phyloP scores from a whole-genome alignment of 2,113 vertebrate genomes.

The Halcyon senegalensis region DNA sequence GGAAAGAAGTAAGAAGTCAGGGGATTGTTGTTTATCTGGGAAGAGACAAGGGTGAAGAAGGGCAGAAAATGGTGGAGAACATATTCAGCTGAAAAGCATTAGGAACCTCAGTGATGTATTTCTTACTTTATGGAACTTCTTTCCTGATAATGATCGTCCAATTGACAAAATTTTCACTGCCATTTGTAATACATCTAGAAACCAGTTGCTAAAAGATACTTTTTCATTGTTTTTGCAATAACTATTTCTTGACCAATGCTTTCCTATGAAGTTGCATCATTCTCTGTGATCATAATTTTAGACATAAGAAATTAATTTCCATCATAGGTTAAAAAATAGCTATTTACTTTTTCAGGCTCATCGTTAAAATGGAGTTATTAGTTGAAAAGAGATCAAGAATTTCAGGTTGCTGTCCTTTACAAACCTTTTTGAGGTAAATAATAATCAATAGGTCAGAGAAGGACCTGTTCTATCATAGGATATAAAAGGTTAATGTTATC shows the following conservation, averaged over 20 bases:
- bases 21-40: neutral
- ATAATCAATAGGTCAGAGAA: neutral
- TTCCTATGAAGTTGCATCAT: neutral
- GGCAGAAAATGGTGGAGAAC: neutral
- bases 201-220: neutral
- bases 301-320: neutral
- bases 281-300: neutral
- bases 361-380: neutral
- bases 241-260: neutral
- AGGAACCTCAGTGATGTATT: neutral
- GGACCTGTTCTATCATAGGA: neutral
- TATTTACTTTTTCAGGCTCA: neutral
- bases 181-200: neutral
- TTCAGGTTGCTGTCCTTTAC: neutral
- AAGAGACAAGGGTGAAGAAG: neutral
- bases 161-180: neutral
- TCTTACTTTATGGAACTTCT: neutral
- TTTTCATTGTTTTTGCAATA: neutral
- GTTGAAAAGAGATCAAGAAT: neutral
- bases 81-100: neutral
- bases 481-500: slow-evolving; percentile 16
- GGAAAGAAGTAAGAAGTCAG: neutral
- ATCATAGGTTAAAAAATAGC: neutral
- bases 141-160: neutral
- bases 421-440: neutral